These are phyloP conservation scores for Drosophila kuntzei DNA, from an alignment of 2,888 invertebrate species.

Conservation along the genomic window DNA sequence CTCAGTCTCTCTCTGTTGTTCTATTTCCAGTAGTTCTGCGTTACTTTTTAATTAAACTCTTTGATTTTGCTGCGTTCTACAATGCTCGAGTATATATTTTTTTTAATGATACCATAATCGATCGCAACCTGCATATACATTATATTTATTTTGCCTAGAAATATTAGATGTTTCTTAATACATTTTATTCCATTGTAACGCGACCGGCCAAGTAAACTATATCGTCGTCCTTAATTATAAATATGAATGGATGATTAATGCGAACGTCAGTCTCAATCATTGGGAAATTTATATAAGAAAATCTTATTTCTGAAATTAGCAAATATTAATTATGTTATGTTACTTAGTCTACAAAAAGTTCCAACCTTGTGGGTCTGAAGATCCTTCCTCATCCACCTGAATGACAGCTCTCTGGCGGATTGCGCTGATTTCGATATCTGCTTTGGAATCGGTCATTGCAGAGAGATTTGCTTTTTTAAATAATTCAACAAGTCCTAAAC, in stretches of 20 bases:
- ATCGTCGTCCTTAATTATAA: neutral
- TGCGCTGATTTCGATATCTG: neutral
- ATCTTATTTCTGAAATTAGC: neutral
- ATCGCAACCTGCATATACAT: no score
- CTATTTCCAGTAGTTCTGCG: no score
- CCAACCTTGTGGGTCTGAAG: neutral
- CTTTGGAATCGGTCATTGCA: neutral
- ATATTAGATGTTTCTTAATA: neutral
- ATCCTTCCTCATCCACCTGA: slow-evolving; percentile 1
- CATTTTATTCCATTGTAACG: slow-evolving; percentile 1
- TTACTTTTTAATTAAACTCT: no score
- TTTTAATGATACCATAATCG: no score
- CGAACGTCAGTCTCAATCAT: slow-evolving; percentile 1
- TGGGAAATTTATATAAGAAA: neutral
- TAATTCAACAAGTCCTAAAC: neutral
- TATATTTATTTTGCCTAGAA: neutral
- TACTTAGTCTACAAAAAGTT: neutral
- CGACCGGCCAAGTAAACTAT: neutral
- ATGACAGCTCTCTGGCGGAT: neutral
- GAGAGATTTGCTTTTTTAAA: neutral
- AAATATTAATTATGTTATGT: neutral
- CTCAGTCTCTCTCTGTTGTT: no score
- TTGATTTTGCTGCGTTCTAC: no score
- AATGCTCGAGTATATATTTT: no score
- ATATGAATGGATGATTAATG: neutral